Percentiles rank a stretch among this genome's conserved stretches.
phyloP scores from a whole-genome alignment of 2,797 vertebrate genomes.

The Lateolabrax maculatus region DNA sequence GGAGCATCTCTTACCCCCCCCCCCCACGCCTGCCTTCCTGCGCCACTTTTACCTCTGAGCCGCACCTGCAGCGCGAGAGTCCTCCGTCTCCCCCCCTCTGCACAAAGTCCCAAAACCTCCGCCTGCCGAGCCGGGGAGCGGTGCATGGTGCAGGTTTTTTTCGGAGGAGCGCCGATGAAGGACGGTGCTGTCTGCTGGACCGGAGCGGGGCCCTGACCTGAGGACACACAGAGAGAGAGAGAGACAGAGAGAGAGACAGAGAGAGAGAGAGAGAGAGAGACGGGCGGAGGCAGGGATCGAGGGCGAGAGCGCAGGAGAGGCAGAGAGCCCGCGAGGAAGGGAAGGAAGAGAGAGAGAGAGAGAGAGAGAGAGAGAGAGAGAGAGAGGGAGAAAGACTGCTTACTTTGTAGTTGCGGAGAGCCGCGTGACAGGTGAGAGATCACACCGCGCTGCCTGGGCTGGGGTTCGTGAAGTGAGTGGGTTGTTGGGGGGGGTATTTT shows the following conservation, averaged over 20 bases:
- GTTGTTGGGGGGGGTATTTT: conserved; percentile 1
- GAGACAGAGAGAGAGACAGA: neutral
- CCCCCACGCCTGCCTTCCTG: neutral
- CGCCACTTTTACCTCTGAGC: conserved; percentile 12
- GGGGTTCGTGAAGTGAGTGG: conserved; percentile 57
- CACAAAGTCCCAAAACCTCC: conserved; percentile 8
- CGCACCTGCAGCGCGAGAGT: conserved; percentile 21
- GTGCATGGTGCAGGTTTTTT: too few relatives aligned
- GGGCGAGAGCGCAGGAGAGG: neutral
- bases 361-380: conserved; percentile 22
- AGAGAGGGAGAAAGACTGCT: conserved; percentile 40
- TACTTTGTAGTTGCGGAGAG: conserved; percentile 66
- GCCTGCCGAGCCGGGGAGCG: too few relatives aligned
- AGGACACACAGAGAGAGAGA: conserved; percentile 30
- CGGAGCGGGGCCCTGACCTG: conserved; percentile 57
- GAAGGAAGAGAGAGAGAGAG: neutral
- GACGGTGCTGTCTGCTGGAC: conserved; percentile 38
- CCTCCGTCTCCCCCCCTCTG: conserved; percentile 6
- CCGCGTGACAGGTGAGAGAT: conserved; percentile 79
- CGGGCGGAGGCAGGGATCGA: conserved; percentile 7
- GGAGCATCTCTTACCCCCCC: conserved; percentile 26
- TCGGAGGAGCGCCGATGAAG: conserved; percentile 49
- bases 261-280: conserved; percentile 9
- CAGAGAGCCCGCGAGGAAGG: neutral
- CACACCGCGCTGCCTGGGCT: conserved; percentile 17